A percentile compares a stretch with the other conserved stretches of the same genome.
These are phyloP conservation scores for Diorhabda sublineata DNA, from an alignment of 1,140 invertebrate genomes.

Conservation along the genomic window DNA sequence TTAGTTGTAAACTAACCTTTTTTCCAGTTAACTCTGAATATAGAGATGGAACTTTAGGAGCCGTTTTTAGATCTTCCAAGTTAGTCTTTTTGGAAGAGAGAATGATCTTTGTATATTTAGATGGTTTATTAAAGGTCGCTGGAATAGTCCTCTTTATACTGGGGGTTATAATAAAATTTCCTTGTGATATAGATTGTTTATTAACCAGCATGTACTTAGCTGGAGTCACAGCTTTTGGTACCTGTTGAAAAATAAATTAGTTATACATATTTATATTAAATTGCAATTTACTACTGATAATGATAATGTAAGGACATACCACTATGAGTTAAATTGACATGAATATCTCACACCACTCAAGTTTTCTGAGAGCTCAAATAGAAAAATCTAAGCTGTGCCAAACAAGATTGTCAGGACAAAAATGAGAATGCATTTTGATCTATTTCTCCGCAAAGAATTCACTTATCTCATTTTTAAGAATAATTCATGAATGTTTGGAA, in stretches of 20 bases:
- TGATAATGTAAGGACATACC: too few species aligned
- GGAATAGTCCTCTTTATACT: slow-evolving; percentile 29
- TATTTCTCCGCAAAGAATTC: too few species aligned
- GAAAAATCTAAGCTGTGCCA: too few species aligned
- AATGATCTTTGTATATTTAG: slow-evolving; percentile 56
- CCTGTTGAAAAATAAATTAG: background rate
- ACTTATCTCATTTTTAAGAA: too few species aligned
- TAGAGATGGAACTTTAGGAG: slow-evolving; percentile 19
- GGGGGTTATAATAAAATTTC: slow-evolving; percentile 34
- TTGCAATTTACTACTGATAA: too few species aligned
- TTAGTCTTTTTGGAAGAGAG: slow-evolving; percentile 47
- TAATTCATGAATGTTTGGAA: too few species aligned
- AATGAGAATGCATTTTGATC: too few species aligned
- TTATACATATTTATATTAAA: background rate
- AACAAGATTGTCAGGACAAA: too few species aligned
- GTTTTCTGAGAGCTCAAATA: too few species aligned
- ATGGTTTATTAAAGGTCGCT: slow-evolving; percentile 24
- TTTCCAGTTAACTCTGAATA: slow-evolving; percentile 27
- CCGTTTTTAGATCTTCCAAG: slow-evolving; percentile 21
- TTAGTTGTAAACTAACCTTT: slow-evolving; percentile 12
- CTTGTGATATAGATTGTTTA: slow-evolving; percentile 37
- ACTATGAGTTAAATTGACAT: too few species aligned
- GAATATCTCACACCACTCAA: too few species aligned
- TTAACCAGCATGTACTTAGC: slow-evolving; percentile 42
- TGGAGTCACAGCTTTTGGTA: slow-evolving; percentile 25